Evolutionary conservation across 1,140 invertebrate genomes (phyloP), one percentile per base, ranked within the genome.

Genomic region (Neodiprion lecontei): DNA sequence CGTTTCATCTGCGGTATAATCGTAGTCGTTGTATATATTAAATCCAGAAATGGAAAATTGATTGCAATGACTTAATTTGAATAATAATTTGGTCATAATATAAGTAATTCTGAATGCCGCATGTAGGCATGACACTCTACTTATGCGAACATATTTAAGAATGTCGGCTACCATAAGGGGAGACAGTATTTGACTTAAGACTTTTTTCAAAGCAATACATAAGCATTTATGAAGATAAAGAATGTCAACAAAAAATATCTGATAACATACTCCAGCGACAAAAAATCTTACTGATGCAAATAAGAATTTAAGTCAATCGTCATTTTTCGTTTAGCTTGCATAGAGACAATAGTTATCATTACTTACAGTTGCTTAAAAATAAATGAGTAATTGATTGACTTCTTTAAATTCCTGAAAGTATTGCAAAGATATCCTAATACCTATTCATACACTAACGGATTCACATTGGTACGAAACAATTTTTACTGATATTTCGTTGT

Each of bases 121-220:
- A 61, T 72, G 40, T 53, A 67, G 53, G 72, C 28, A 67, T n/a
- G 72, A 66, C 23, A 71, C 9, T 68, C 47, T 11, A 21, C 21
- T 48, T 12, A 70, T 50, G 40, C 66, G 70, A 69, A 74, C n/a
- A 67, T 10, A 74, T 68, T 67, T 47, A 8, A 48, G 61, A 23
- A 23, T 68, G 53, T 70, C 23, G 65, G 17, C 70, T 48, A 76
- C 53, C 21, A 21, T 28, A 21, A 21, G 67, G 67, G 70, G 61
- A 74, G 61, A 28, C 21, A 68, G 67, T 14, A 61, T 61, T 17
- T 40, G 69, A 71, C 23, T 69, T 69, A 49, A 66, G 47, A 75
- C 69, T 70, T 79, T 50, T 72, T 48, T 67, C 71, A 74, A 79
- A 81, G 76, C 76, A 78, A 79, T 81, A 81, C 67, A 75, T 75